Base-by-base conservation (phyloP, 2,113 vertebrate species). In the Vidua chalybeata region DNA sequence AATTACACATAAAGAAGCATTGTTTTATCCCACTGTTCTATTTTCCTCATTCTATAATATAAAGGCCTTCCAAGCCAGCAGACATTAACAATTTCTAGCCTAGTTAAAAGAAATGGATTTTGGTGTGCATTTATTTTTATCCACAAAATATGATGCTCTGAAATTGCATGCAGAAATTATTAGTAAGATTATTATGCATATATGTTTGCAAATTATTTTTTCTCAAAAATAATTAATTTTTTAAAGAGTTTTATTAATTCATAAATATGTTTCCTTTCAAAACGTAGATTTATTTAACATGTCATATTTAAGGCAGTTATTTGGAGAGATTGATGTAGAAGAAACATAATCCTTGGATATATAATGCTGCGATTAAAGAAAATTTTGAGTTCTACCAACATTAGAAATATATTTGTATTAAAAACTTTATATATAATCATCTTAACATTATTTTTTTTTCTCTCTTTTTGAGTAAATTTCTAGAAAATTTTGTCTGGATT, bases 71-170 rank as follows among this genome's bases (percentile, higher is more conserved):
- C 92, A 92, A 96, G 81, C 24, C 89, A 93, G 77, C 41, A 97
- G 93, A 93, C 84, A 94, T 96, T 94, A 95, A 96, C 71, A 77
- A 59, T 91, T 96, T 95, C 82, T 84, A 95, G 91, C 78, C 89
- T 73, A 91, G 30, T 54, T 83, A 73, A 74, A 85, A 73, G 2
- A 64, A 52, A 48, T 0, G 0, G 24, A 27, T 37, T 55, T 62
- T 58, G 11, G 6, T 33, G 54, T 55, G 35, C 19, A 41, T 48
- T 91, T 54, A 14, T 24, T 85, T 61, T 48, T 56, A 55, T 52
- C 33, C 46, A 83, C 28, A 73, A 79, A 79, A 72, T 45, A 68
- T 7, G 17, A 56, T 64, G 31, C 3, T 78, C 13, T 61, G 13
- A 78, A 64, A 64, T 39, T 43, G 46, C 75, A 87, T 56, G 71